Conservation (phyloP, 2,113 vertebrate species). For the Myotis lucifugus region DNA sequence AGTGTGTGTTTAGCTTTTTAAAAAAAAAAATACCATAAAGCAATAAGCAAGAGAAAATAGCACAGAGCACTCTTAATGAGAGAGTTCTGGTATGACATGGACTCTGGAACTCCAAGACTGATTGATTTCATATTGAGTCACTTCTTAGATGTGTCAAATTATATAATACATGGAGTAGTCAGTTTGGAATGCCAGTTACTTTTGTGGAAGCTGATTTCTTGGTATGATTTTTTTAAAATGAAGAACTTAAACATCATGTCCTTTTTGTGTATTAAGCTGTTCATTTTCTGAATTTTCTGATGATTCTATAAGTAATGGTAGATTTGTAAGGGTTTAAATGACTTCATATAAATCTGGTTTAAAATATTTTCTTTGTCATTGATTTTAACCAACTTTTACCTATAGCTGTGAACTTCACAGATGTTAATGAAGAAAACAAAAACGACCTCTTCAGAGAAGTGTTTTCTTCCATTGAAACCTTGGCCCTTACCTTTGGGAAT, state of each 20-base stretch:
- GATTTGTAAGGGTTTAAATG: conserved; percentile 48
- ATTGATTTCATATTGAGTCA: conserved; percentile 49
- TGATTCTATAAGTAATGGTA: conserved; percentile 24
- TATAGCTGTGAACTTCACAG: conserved; percentile 96
- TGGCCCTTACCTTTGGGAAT: conserved; percentile 99
- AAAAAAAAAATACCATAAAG: neutral
- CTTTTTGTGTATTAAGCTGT: conserved; percentile 33
- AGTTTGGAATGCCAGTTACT: conserved; percentile 46
- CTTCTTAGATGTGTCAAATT: conserved; percentile 32
- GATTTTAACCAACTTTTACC: conserved; percentile 20
- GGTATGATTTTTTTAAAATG: conserved; percentile 37
- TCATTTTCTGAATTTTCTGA: conserved; percentile 30
- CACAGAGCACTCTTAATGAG: neutral
- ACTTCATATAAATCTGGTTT: conserved; percentile 28
- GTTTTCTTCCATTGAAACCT: conserved; percentile 94
- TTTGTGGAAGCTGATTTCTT: conserved; percentile 48
- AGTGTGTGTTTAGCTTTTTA: conserved; percentile 21
- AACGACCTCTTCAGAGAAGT: conserved; percentile 93
- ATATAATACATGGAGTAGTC: neutral
- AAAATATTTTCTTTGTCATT: conserved; percentile 44
- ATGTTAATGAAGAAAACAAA: conserved; percentile 96
- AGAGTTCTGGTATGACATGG: neutral
- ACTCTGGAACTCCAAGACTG: neutral
- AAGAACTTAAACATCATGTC: conserved; percentile 15
- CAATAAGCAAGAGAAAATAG: conserved; percentile 43